phyloP scores from a whole-genome alignment of 2,113 vertebrate genomes.

The Megaceryle maxima region DNA sequence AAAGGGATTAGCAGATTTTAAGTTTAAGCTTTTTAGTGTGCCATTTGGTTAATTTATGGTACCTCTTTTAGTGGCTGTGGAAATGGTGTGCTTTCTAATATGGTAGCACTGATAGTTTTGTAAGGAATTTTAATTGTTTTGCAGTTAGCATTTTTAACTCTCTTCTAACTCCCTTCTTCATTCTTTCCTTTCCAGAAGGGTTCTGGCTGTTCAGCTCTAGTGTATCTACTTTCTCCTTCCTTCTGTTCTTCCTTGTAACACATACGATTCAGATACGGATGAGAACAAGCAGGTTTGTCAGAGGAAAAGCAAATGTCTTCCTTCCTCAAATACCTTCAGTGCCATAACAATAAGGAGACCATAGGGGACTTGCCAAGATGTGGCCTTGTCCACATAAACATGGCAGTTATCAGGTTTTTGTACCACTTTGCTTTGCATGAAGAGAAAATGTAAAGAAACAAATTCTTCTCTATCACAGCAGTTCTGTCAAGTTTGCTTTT shows the following conservation, averaged over 20 bases:
- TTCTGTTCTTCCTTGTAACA: background rate
- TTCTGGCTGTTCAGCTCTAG: background rate
- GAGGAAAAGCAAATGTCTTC: background rate
- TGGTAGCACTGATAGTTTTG: background rate
- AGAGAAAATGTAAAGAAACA: background rate
- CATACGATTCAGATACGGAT: background rate
- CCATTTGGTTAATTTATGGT: slow-evolving; percentile 57
- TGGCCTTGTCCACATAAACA: background rate
- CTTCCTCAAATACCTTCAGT: background rate
- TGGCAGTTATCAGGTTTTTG: background rate
- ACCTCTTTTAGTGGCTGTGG: background rate
- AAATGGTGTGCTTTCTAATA: background rate
- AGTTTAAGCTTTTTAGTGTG: slow-evolving; percentile 45
- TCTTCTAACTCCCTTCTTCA: background rate
- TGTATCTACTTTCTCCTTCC: background rate
- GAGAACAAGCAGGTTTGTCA: background rate
- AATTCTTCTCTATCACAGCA: background rate
- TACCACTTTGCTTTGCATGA: background rate
- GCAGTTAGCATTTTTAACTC: background rate
- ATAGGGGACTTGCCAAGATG: background rate
- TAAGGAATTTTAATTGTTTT: slow-evolving; percentile 25
- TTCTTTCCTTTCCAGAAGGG: background rate
- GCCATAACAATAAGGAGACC: background rate
- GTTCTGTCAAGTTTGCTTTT: background rate
- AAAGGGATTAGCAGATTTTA: slow-evolving; percentile 59